A percentile compares a stretch with the other conserved stretches of the same genome.
Evolutionary conservation across 2,113 vertebrate species (phyloP).

Genomic region (Colinus virginianus): DNA sequence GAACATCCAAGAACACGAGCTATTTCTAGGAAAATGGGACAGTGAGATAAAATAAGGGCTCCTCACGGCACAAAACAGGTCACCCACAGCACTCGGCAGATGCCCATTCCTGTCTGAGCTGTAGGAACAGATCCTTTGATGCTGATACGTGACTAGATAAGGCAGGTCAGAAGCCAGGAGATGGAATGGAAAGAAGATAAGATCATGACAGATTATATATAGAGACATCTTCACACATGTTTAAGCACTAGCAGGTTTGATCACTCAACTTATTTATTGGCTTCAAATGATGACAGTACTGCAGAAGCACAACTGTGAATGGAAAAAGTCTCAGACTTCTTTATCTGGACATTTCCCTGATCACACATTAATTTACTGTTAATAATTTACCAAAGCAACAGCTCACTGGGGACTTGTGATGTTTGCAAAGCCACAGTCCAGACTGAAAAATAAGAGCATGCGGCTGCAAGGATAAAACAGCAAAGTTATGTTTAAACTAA

Average conservation of each 20-base stretch:
- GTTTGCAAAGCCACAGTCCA: conserved; percentile 1
- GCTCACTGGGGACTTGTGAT: background rate
- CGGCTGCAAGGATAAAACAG: background rate
- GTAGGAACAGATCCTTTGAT: background rate
- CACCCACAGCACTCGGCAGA: background rate
- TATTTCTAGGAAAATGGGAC: conserved; percentile 38
- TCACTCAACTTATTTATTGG: background rate
- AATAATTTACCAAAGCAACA: conserved; percentile 25
- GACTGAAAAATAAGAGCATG: background rate
- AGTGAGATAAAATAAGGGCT: background rate
- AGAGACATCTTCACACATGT: background rate
- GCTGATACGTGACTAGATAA: background rate
- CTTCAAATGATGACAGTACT: background rate
- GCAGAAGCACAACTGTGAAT: background rate
- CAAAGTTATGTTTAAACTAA: background rate
- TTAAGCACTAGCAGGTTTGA: background rate
- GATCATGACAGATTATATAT: background rate
- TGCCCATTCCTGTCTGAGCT: background rate
- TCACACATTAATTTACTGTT: background rate
- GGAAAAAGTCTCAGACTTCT: background rate
- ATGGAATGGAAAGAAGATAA: background rate
- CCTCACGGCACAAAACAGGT: background rate
- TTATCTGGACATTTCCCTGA: background rate
- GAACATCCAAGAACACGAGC: conserved; percentile 21
- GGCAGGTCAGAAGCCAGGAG: background rate